These are phyloP conservation scores for Urocyon cinereoargenteus DNA, from an alignment of 2,797 vertebrate species.

Conservation along the genomic window DNA sequence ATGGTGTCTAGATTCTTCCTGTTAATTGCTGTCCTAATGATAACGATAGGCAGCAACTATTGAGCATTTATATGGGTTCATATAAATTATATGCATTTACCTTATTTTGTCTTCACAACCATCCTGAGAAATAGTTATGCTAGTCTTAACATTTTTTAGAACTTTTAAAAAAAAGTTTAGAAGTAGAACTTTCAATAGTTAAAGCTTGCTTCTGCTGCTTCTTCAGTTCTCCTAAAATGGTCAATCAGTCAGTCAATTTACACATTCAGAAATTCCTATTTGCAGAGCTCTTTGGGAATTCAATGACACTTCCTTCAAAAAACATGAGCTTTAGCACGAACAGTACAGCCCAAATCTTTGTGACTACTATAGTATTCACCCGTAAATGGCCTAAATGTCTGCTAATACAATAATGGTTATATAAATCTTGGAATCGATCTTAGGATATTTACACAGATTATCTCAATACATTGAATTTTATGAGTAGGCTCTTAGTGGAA, in stretches of 20 bases:
- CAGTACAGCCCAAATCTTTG: neutral
- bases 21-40: neutral
- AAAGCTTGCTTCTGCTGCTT: neutral
- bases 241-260: neutral
- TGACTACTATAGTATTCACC: neutral
- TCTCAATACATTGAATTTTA: neutral
- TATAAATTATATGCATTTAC: neutral
- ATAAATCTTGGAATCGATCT: neutral
- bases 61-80: neutral
- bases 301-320: slow-evolving; percentile 30
- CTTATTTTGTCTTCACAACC: slow-evolving; percentile 39
- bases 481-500: neutral
- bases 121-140: neutral
- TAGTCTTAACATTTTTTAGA: neutral
- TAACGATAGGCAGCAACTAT: neutral
- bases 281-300: slow-evolving; percentile 14
- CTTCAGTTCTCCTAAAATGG: slow-evolving; percentile 27
- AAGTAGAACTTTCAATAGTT: neutral
- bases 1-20: neutral
- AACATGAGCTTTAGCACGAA: neutral
- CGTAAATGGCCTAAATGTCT: neutral
- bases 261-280: neutral
- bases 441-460: neutral
- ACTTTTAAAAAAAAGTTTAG: slow-evolving; percentile 21
- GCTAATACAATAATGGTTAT: neutral